Evolutionary conservation across 2,113 vertebrate species (phyloP).

Genomic region (Climacteris rufus): DNA sequence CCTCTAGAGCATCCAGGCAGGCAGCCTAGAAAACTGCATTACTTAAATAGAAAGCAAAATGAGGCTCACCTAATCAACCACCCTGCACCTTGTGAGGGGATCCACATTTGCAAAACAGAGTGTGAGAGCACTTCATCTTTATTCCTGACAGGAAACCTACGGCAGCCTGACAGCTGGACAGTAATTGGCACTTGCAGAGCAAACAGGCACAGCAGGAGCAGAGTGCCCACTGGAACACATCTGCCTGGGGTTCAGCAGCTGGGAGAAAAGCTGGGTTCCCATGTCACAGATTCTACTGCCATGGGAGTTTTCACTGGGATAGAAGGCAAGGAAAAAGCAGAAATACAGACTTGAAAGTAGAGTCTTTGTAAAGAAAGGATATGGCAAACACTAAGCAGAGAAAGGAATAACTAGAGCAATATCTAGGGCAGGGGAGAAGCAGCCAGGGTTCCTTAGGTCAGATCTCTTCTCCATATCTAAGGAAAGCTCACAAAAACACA

Average conservation of each 20-base stretch:
- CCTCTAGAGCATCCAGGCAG: background rate
- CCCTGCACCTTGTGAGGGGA: background rate
- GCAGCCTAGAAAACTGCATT: background rate
- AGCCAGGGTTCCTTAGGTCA: background rate
- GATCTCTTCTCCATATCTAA: background rate
- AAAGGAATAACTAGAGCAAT: background rate
- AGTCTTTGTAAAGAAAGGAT: background rate
- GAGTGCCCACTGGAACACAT: background rate
- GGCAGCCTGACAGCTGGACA: background rate
- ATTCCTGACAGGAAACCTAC: background rate
- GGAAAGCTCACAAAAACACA: conserved; percentile 10
- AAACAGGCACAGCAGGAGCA: background rate
- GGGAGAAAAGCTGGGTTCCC: background rate
- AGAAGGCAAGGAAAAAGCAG: background rate
- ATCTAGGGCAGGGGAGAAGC: background rate
- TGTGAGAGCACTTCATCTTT: background rate
- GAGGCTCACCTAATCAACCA: background rate
- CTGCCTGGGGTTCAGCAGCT: background rate
- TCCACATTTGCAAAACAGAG: background rate
- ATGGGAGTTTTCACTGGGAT: background rate
- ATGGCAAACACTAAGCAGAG: background rate
- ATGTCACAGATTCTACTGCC: background rate
- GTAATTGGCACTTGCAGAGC: background rate
- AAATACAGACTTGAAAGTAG: background rate
- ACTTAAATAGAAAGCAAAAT: background rate